phyloP scores from a whole-genome alignment of 2,888 invertebrate genomes.

The Prenolepis imparis region DNA sequence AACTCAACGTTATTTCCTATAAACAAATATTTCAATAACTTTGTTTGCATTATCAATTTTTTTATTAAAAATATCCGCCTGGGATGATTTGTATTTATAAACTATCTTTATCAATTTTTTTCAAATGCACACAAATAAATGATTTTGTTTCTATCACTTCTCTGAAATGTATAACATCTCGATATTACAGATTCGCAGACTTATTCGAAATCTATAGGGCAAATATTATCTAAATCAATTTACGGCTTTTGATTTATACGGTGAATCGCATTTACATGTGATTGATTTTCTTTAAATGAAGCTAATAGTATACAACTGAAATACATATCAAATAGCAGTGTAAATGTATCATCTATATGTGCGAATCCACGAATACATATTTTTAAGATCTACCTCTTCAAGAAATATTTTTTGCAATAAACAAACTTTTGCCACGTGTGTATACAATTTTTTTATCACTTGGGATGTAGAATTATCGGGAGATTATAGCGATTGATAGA shows the following conservation, averaged over 20 bases:
- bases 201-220: not conserved
- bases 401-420: not conserved
- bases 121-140: not conserved
- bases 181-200: not conserved
- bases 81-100: not conserved
- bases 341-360: not conserved
- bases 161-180: not conserved
- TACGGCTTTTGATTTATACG: not conserved
- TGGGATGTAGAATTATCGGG: constrained; percentile 29
- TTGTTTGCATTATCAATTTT: not conserved
- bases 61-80: not conserved
- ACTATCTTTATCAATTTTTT: not conserved
- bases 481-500: constrained; percentile 54
- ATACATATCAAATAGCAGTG: not conserved
- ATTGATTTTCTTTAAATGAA: not conserved
- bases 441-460: constrained; percentile 3
- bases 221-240: not conserved
- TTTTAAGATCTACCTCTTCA: not conserved
- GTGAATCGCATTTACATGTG: not conserved
- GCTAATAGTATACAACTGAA: not conserved
- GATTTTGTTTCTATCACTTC: not conserved
- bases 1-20: not conserved
- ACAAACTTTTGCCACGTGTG: not conserved
- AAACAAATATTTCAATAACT: not conserved
- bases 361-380: not conserved